Evolutionary conservation across 2,888 invertebrate genomes (phyloP).

Genomic region (Cerastis rubricosa): DNA sequence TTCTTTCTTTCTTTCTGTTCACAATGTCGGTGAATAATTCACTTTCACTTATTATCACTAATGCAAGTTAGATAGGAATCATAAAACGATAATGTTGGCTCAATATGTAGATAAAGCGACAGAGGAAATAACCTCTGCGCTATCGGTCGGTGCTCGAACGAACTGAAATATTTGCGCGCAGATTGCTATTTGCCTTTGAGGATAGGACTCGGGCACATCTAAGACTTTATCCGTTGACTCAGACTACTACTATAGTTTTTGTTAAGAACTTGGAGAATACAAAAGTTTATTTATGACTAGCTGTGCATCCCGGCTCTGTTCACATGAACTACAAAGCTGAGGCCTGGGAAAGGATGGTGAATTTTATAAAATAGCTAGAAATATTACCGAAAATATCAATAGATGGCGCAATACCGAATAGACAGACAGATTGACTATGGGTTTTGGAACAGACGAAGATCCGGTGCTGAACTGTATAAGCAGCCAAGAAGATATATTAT

Average conservation of each 20-base stretch:
- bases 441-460: neutral
- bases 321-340: neutral
- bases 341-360: neutral
- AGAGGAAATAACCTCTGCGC: slow-evolving; percentile 56
- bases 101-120: slow-evolving; percentile 55
- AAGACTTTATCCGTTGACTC: slow-evolving; percentile 44
- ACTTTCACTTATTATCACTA: neutral
- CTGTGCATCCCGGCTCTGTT: neutral
- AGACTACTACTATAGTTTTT: slow-evolving; percentile 22
- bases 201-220: slow-evolving; percentile 59
- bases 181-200: slow-evolving; percentile 75
- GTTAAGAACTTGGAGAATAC: neutral
- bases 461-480: neutral
- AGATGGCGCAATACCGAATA: neutral
- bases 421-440: neutral
- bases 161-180: slow-evolving; percentile 74
- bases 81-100: slow-evolving; percentile 42
- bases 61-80: slow-evolving; percentile 27
- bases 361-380: neutral
- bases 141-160: slow-evolving; percentile 61
- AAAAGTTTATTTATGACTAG: slow-evolving; percentile 7
- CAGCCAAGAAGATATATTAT: neutral
- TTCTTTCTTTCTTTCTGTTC: too few relatives aligned
- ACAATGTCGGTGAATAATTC: too few relatives aligned
- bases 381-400: neutral